Evolutionary conservation across 2,888 invertebrate species (phyloP).

Genomic region (Sepiola atlantica): DNA sequence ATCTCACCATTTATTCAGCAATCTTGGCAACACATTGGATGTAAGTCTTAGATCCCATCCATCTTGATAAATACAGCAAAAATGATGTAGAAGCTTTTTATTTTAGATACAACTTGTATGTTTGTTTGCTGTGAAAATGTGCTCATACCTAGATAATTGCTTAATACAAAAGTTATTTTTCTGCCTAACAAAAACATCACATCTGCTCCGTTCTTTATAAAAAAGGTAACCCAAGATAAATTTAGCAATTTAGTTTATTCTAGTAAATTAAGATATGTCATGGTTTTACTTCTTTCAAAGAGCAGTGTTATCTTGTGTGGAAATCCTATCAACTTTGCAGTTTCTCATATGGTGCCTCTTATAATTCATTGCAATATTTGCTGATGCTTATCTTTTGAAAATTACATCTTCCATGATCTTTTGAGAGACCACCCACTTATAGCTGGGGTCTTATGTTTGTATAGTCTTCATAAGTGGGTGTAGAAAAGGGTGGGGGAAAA

Average conservation of each 20-base stretch:
- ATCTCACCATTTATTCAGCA: too few species aligned
- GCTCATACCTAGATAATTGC: background rate
- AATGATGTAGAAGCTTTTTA: too few species aligned
- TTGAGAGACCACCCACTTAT: background rate
- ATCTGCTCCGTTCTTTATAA: background rate
- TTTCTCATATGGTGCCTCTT: background rate
- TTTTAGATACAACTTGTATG: too few species aligned
- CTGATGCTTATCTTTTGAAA: background rate
- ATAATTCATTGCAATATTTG: background rate
- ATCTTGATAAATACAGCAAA: too few species aligned
- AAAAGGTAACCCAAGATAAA: background rate
- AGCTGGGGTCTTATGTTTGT: conserved; percentile 5
- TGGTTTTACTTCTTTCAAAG: background rate
- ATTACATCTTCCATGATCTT: background rate
- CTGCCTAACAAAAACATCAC: background rate
- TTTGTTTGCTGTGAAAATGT: too few species aligned
- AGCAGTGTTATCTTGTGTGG: background rate
- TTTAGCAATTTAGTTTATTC: background rate
- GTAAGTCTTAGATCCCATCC: too few species aligned
- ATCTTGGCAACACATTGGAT: too few species aligned
- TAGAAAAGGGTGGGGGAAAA: background rate
- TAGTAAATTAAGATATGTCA: background rate
- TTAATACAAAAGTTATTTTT: background rate
- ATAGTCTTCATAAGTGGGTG: background rate
- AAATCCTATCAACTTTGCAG: conserved; percentile 18